Evolutionary conservation across 2,888 invertebrate genomes (phyloP), one percentile per base, ranked within the genome.

Genomic region (Napeogenes sylphis): DNA sequence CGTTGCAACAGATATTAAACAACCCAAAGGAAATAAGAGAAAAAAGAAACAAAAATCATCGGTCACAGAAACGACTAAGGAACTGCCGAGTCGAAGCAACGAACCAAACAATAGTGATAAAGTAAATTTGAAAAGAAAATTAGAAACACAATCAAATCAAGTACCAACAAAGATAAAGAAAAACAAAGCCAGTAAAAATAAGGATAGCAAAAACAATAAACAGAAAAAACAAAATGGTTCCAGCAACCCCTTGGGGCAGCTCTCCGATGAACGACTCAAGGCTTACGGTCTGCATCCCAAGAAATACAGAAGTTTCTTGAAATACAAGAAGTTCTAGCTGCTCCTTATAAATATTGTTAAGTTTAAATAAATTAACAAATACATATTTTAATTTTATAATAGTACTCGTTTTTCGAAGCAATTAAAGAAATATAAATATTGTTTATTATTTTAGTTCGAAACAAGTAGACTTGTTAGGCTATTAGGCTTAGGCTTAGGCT

Each of bases 201-300:
- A 55, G 30, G 46, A 45, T 33, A 21, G 10, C 46, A 30, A 13
- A 33, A 42, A 35, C 42, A 10, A 6, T 55, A 61, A 61, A 73
- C 42, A 47, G 67, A 65, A 66, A 57, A 60, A 66, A 66, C 42
- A 70, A 45, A 69, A 69, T 55, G 69, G 65, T 42, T 72, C 75
- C 3, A 73, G 73, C 38, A 82, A 88, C 71, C 85, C 87, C 8
- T 73, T 90, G 30, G 76, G 74, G 45, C 85, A 84, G 59, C 79
- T 95, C 35, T 93, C 96, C 2, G 96, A 97, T 81, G 95, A 95
- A 70, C 92, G 99, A 69, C 90, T 99, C 8, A 93, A 94, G 76
- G 98, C 98, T 0, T 99, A 96, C 81, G 98, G 98, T 60, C 93
- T 98, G 47, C 98, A 97, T 90, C 97, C 97, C 0, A 96, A 95